These are phyloP conservation scores for Scatophagus argus DNA, from an alignment of 2,113 vertebrate genomes.

Conservation along the genomic window DNA sequence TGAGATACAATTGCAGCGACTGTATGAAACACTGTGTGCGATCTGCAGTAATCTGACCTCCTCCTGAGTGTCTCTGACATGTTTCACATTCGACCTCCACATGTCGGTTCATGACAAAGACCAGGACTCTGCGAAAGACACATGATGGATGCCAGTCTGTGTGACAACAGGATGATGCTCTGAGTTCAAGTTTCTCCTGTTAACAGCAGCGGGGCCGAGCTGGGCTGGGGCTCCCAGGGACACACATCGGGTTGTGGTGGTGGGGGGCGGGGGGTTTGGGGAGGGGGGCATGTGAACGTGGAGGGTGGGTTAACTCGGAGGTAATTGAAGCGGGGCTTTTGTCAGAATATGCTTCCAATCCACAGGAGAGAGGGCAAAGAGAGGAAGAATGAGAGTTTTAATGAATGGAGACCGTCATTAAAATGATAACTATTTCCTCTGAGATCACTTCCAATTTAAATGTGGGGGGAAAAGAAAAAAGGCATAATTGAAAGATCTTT, in stretches of 20 bases:
- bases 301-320: conserved; percentile 57
- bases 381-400: conserved; percentile 79
- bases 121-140: conserved; percentile 37
- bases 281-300: conserved; percentile 10
- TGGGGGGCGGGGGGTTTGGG: too few relatives aligned
- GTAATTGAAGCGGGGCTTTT: conserved; percentile 81
- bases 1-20: too few relatives aligned
- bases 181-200: conserved; percentile 32
- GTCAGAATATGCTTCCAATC: conserved; percentile 73
- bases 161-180: not conserved
- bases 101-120: conserved; percentile 7
- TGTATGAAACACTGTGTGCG: too few relatives aligned
- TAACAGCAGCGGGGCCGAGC: conserved; percentile 28
- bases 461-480: conserved; percentile 66
- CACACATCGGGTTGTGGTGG: conserved; percentile 43
- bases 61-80: not conserved
- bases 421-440: conserved; percentile 85
- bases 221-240: conserved; percentile 51
- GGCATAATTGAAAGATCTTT: conserved; percentile 83
- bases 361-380: conserved; percentile 63
- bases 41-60: not conserved
- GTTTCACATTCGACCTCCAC: not conserved
- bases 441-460: conserved; percentile 86
- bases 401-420: conserved; percentile 86
- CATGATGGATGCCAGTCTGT: conserved; percentile 45